Conservation (phyloP, 2,888 invertebrate genomes). For the Drepana falcataria region DNA sequence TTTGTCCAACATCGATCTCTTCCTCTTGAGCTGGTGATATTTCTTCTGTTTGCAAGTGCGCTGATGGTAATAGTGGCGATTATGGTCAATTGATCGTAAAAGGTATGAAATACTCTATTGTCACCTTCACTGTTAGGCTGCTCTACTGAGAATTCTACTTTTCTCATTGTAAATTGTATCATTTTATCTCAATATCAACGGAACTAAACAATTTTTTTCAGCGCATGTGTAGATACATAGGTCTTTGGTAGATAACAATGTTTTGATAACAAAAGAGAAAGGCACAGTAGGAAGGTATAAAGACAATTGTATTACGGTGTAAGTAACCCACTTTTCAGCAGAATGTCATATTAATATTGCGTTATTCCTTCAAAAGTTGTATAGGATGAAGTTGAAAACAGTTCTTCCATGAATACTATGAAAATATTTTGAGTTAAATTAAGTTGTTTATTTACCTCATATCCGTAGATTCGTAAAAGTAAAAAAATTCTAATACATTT, state of each 20-base stretch:
- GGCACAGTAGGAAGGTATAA: conserved; percentile 18
- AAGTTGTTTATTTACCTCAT: too few species aligned
- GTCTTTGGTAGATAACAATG: conserved; percentile 7
- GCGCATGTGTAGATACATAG: conserved; percentile 4
- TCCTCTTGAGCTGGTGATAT: not conserved
- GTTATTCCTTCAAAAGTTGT: not conserved
- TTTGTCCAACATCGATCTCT: conserved; percentile 5
- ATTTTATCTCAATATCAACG: too few species aligned
- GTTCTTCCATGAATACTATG: conserved; percentile 11
- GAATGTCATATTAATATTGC: conserved; percentile 9
- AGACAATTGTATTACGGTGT: conserved; percentile 23
- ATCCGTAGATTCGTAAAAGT: too few species aligned
- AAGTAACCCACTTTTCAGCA: conserved; percentile 46
- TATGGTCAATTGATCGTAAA: conserved; percentile 31
- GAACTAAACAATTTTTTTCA: too few species aligned
- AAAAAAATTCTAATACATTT: too few species aligned
- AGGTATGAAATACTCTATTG: conserved; percentile 37
- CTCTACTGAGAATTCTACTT: too few species aligned
- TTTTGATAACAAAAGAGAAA: conserved; percentile 46
- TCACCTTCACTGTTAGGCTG: conserved; percentile 59
- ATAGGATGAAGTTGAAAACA: not conserved
- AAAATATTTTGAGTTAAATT: too few species aligned
- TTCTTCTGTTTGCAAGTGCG: conserved; percentile 10
- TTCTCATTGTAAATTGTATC: too few species aligned
- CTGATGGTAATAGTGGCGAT: conserved; percentile 31